Evolutionary conservation across 2,888 invertebrate species (phyloP).

Genomic region (Vannuccia rotundouncinata): DNA sequence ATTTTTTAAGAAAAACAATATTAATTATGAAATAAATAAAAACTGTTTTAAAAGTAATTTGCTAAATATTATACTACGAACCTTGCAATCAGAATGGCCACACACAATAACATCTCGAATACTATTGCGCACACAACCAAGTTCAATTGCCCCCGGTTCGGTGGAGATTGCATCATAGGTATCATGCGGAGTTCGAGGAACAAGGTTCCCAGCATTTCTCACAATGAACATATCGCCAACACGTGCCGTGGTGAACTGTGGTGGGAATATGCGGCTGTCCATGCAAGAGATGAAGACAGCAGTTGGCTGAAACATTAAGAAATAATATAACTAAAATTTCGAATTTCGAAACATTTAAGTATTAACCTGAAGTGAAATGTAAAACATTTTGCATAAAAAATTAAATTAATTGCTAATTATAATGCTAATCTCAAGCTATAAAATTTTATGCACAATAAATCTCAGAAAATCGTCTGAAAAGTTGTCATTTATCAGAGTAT

Average conservation of each 20-base stretch:
- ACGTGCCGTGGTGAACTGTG: constrained; percentile 84
- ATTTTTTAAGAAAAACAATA: too few species aligned
- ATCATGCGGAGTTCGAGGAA: constrained; percentile 80
- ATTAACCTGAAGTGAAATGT: too few species aligned
- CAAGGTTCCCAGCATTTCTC: constrained; percentile 84
- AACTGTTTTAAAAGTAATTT: too few species aligned
- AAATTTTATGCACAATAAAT: too few species aligned
- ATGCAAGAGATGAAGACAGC: constrained; percentile 95
- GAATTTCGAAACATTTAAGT: too few species aligned
- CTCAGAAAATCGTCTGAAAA: too few species aligned
- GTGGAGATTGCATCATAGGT: constrained; percentile 76
- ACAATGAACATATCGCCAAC: constrained; percentile 97
- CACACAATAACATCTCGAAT: constrained; percentile 87
- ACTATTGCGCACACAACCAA: constrained; percentile 83
- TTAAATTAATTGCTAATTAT: too few species aligned
- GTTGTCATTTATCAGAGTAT: too few species aligned
- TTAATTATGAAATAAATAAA: too few species aligned
- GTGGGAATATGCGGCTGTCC: constrained; percentile 94
- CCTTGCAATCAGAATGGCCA: constrained; percentile 93
- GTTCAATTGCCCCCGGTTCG: constrained; percentile 87
- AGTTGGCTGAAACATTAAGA: constrained; percentile 67
- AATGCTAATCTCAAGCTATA: too few species aligned
- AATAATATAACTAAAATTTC: too few species aligned
- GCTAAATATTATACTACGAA: constrained; percentile 46
- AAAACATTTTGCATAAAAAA: too few species aligned